A percentile compares a stretch with the other conserved stretches of the same genome.
Evolutionary conservation across 2,797 vertebrate genomes (phyloP).

Genomic region (Taenioides sp.): DNA sequence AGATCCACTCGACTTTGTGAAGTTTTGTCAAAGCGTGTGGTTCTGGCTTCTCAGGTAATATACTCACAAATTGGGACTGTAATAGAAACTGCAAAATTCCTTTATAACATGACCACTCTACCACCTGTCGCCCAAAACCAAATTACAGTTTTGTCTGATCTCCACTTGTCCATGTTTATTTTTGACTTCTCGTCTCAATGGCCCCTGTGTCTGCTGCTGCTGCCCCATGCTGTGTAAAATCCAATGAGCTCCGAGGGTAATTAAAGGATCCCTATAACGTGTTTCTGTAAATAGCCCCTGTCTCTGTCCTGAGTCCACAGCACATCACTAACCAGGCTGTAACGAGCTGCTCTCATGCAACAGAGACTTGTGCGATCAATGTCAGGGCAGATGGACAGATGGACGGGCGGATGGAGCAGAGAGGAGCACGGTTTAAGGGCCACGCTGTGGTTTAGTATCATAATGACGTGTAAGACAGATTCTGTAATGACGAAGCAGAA

Average conservation of each 20-base stretch:
- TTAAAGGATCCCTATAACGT: conserved; percentile 21
- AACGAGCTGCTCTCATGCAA: conserved; percentile 19
- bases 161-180: not conserved
- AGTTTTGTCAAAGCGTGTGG: no score
- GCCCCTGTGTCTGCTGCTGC: not conserved
- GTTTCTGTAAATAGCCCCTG: conserved; percentile 25
- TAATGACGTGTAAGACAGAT: conserved; percentile 24
- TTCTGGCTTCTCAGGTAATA: no score
- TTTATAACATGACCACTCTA: no score
- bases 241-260: conserved; percentile 19
- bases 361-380: conserved; percentile 12
- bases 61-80: no score
- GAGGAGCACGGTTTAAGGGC: not conserved
- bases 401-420: not conserved
- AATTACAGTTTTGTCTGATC: no score
- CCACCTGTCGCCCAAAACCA: not conserved
- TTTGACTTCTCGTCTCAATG: not conserved
- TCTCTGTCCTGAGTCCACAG: not conserved
- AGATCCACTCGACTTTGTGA: no score
- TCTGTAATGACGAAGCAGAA: not conserved
- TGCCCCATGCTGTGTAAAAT: conserved; percentile 15
- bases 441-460: conserved; percentile 16
- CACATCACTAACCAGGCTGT: conserved; percentile 12
- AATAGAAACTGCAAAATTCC: no score
- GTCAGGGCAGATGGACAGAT: conserved; percentile 5